Percentiles rank a stretch among this genome's conserved stretches.
phyloP scores from a whole-genome alignment of 1,140 invertebrate genomes.

The Drosophila willistoni region DNA sequence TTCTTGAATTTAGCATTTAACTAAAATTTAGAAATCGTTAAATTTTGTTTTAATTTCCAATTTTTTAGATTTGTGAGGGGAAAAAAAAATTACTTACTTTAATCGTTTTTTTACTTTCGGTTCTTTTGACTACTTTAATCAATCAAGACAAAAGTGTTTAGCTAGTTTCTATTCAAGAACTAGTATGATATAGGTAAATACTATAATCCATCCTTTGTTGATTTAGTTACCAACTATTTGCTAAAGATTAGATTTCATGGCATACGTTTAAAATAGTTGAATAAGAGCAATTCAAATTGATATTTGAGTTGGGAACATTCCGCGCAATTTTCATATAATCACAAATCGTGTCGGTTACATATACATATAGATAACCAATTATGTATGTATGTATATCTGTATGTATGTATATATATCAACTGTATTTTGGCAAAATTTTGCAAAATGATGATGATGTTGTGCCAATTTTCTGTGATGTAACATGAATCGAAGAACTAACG shows the following conservation, averaged over 20 bases:
- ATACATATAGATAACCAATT: neutral
- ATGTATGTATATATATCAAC: constrained; percentile 46
- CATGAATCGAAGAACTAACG: constrained; percentile 1
- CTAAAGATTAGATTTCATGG: neutral
- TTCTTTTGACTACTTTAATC: too few relatives aligned
- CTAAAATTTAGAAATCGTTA: too few relatives aligned
- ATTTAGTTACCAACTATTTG: too few relatives aligned
- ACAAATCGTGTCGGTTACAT: neutral
- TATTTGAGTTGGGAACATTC: neutral
- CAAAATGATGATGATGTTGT: constrained; percentile 50
- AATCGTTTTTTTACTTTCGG: too few relatives aligned
- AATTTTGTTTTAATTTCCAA: too few relatives aligned
- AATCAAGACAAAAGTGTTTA: too few relatives aligned
- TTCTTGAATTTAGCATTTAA: neutral
- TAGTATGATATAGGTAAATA: too few relatives aligned
- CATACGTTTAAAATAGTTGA: neutral
- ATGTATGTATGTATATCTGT: neutral
- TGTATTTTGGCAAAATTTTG: constrained; percentile 80
- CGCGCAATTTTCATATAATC: constrained; percentile 9
- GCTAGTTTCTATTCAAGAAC: too few relatives aligned
- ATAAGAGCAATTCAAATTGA: neutral
- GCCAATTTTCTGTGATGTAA: constrained; percentile 44
- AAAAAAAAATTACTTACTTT: too few relatives aligned
- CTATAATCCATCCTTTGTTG: too few relatives aligned
- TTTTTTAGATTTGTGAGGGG: too few relatives aligned